Evolutionary conservation across 2,113 vertebrate genomes (phyloP), one percentile per base, ranked within the genome.

Genomic region (Osmerus eperlanus): DNA sequence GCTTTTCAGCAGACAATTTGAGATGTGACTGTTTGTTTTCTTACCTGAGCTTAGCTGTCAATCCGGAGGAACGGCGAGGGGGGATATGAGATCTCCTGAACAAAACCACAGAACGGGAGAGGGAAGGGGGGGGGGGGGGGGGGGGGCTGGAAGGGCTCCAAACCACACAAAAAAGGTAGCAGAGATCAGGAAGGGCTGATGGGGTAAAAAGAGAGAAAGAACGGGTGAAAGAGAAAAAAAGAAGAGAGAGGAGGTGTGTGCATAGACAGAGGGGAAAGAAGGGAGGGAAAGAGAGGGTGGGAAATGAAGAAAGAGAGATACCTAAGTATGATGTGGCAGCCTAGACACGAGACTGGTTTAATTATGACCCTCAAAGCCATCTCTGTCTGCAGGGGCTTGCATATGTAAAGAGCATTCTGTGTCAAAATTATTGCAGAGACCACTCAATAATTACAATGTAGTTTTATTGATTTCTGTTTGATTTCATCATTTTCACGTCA

Each of bases 41-140:
- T 81, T 92, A 93, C 92, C 92, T 92, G 90, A 92, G 91, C 91
- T 92, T 89, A 89, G 94, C 94, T 95, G 94, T 95, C 94, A 95
- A 70, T 95, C 94, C 94, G 88, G 68, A 85, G 89, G 85, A 89
- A 85, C 79, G 84, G 52, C 87, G 89, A 92, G 89, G 92, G 87
- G 89, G 74, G 87, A 93, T 88, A 90, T 84, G 87, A 88, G 90
- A 94, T 94, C 93, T 92, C 87, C 85, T 72, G 89, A 89, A 90
- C 92, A 94, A 93, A 94, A 93, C 92, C 93, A 91, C 93, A 92
- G 87, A 90, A 81, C 85, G 87, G 83, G 88, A 92, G 90, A 90
- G 86, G 90, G 84, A 89, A n/a, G n/a, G n/a, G 87, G 81, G 8
- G 52, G 21, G 89, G 92, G 90, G 91, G 86, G 90, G 83, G 88